phyloP scores from a whole-genome alignment of 2,797 vertebrate genomes.

The Lacerta bilineata region DNA sequence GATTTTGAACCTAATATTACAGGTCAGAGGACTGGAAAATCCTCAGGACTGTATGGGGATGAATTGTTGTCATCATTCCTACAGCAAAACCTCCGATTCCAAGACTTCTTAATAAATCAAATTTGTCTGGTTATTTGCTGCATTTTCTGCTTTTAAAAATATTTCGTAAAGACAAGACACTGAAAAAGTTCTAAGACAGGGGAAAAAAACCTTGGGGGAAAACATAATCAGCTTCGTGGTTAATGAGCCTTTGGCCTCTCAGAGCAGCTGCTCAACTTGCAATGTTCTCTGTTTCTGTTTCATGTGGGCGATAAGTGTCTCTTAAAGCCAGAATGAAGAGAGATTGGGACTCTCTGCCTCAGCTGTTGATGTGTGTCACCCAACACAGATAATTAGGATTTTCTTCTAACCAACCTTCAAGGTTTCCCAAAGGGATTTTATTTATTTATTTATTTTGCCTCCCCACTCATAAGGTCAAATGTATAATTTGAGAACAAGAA shows the following conservation, averaged over 20 bases:
- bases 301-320: conserved; percentile 69
- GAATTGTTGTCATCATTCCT: neutral
- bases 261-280: conserved; percentile 66
- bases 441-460: neutral
- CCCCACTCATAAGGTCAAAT: conserved; percentile 56
- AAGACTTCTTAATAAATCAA: neutral
- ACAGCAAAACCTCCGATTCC: neutral
- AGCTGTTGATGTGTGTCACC: conserved; percentile 74
- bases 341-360: conserved; percentile 60
- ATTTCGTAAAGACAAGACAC: conserved; percentile 16
- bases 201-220: neutral
- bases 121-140: neutral
- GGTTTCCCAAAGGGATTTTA: conserved; percentile 64
- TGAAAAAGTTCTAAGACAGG: neutral
- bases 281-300: conserved; percentile 63
- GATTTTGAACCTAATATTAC: neutral
- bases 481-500: conserved; percentile 62
- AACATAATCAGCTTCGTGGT: conserved; percentile 10
- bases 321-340: conserved; percentile 62
- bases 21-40: neutral
- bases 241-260: conserved; percentile 56
- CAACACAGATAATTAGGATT: conserved; percentile 66
- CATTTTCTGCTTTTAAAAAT: neutral
- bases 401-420: conserved; percentile 51
- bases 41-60: neutral